Evolutionary conservation across 2,797 vertebrate species (phyloP).

Genomic region (Silurus aristotelis): DNA sequence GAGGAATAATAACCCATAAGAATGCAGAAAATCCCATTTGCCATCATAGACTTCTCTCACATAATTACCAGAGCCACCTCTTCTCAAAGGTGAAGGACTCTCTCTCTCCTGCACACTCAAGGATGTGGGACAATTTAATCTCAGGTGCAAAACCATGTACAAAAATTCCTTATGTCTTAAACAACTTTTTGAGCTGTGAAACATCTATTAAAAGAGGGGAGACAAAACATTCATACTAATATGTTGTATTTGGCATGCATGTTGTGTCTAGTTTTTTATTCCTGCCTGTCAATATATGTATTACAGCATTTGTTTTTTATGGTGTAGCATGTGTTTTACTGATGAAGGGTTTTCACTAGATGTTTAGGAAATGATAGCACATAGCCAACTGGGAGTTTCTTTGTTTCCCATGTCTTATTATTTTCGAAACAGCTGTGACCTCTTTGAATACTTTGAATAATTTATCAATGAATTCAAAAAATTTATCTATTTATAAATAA

Average conservation of each 20-base stretch:
- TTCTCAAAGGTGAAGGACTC: slow-evolving; percentile 75
- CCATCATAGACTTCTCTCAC: slow-evolving; percentile 69
- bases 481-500: background rate
- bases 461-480: slow-evolving; percentile 61
- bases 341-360: slow-evolving; percentile 48
- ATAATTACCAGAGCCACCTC: slow-evolving; percentile 72
- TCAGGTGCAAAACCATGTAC: slow-evolving; percentile 24
- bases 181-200: slow-evolving; percentile 23
- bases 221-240: slow-evolving; percentile 5
- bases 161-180: slow-evolving; percentile 34
- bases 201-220: background rate
- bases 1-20: slow-evolving; percentile 75
- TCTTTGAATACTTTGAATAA: slow-evolving; percentile 64
- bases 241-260: background rate
- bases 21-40: slow-evolving; percentile 74
- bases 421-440: slow-evolving; percentile 57
- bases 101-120: slow-evolving; percentile 41
- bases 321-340: slow-evolving; percentile 31
- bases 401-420: slow-evolving; percentile 55
- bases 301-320: slow-evolving; percentile 20
- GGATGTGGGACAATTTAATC: slow-evolving; percentile 48
- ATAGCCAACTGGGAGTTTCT: slow-evolving; percentile 51
- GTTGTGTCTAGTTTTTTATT: slow-evolving; percentile 10
- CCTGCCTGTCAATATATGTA: background rate
- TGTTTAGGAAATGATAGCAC: slow-evolving; percentile 50